These are phyloP conservation scores for Meganola albula DNA, from an alignment of 2,888 invertebrate genomes.

Conservation along the genomic window DNA sequence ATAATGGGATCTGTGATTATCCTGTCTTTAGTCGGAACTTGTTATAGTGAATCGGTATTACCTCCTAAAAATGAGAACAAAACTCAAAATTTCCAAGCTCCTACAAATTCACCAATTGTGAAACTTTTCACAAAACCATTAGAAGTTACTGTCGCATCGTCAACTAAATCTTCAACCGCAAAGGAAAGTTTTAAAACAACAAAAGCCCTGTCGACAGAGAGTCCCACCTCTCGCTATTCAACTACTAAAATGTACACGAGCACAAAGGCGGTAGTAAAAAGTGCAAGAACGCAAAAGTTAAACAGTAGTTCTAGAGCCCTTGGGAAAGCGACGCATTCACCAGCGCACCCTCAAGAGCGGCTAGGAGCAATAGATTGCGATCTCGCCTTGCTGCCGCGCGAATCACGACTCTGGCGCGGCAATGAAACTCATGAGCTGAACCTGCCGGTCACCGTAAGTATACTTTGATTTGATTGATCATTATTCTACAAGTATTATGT, in stretches of 20 bases:
- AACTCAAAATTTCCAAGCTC: slow-evolving; percentile 42
- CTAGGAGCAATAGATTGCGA: slow-evolving; percentile 81
- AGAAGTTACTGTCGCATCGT: slow-evolving; percentile 45
- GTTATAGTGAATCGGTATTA: slow-evolving; percentile 41
- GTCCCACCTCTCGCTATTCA: slow-evolving; percentile 48
- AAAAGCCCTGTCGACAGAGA: slow-evolving; percentile 53
- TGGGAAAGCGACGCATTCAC: slow-evolving; percentile 50
- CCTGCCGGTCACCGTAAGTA: slow-evolving; percentile 80
- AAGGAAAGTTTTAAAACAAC: slow-evolving; percentile 58
- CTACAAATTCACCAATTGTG: slow-evolving; percentile 38
- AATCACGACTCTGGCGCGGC: slow-evolving; percentile 83
- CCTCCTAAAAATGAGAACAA: slow-evolving; percentile 43
- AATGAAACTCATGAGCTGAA: slow-evolving; percentile 84
- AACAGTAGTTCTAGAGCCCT: slow-evolving; percentile 56
- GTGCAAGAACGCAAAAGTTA: slow-evolving; percentile 65
- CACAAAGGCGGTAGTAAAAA: slow-evolving; percentile 60
- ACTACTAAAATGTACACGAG: slow-evolving; percentile 50
- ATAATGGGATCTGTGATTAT: slow-evolving; percentile 45
- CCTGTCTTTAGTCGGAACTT: slow-evolving; percentile 46
- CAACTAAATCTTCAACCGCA: slow-evolving; percentile 52
- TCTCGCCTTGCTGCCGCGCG: slow-evolving; percentile 80
- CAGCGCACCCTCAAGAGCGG: slow-evolving; percentile 79
- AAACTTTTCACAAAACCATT: slow-evolving; percentile 46
- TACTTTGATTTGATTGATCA: no score
- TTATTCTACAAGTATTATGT: no score